A percentile compares a stretch with the other conserved stretches of the same genome.
These are phyloP conservation scores for Drosophila paulistorum DNA, from an alignment of 1,140 invertebrate species.

Conservation along the genomic window DNA sequence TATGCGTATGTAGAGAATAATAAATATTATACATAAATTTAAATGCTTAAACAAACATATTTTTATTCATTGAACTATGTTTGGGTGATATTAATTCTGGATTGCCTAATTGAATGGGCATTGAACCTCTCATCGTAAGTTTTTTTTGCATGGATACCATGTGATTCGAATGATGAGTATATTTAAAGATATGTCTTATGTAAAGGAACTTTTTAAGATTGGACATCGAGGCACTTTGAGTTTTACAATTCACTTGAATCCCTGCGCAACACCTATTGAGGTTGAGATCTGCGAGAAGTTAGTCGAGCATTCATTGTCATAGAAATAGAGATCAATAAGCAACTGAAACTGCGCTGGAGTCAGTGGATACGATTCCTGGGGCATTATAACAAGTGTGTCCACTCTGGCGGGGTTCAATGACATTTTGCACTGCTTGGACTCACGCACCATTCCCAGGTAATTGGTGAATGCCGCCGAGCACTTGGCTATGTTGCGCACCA, in stretches of 20 bases:
- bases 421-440: conserved; percentile 5
- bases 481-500: conserved; percentile 63
- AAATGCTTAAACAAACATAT: neutral
- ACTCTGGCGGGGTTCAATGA: neutral
- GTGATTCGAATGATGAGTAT: conserved; percentile 4
- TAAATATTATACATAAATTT: neutral
- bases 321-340: conserved; percentile 61
- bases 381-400: conserved; percentile 59
- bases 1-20: neutral
- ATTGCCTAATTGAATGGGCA: no score
- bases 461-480: conserved; percentile 65
- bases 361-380: conserved; percentile 58
- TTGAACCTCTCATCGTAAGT: neutral
- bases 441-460: conserved; percentile 46
- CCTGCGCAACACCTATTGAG: conserved; percentile 28
- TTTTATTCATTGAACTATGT: no score
- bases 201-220: conserved; percentile 19
- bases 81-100: no score
- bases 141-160: conserved; percentile 57
- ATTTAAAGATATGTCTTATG: no score
- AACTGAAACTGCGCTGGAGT: conserved; percentile 60
- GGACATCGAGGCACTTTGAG: neutral
- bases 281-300: conserved; percentile 42
- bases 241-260: conserved; percentile 13
- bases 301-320: conserved; percentile 37